Base-by-base conservation (phyloP, 1,140 invertebrate genomes). In the Drosophila funebris region DNA sequence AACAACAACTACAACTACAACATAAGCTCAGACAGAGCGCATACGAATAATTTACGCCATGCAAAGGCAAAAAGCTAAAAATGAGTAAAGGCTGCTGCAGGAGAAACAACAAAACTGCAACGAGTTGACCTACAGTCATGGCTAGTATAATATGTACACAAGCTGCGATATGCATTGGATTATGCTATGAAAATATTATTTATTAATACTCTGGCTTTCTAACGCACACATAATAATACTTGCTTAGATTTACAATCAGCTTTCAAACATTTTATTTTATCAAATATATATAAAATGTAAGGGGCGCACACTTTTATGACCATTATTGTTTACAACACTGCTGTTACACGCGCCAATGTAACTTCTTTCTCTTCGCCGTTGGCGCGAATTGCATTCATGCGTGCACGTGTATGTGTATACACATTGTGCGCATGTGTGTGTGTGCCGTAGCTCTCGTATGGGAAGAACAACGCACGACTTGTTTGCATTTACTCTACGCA, bases 401-500 rank as follows among this genome's bases (percentile, higher is more conserved):
- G 68, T 87, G 53, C 57, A 29, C 37, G 33, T 64, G 71, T 76
- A 44, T 68, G 8, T 63, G 56, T 70, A 22, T 39, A 37, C 67
- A 36, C 58, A 43, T 8, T 11, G 7, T 63, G 24, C 6, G 41
- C 2, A 33, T 66, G 53, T 63, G 44, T 20, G 61, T 67, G 52
- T 41, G 48, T 50, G 43, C 16, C 29, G 54, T 24, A 36, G n/a
- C 50, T 50, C 50, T 66, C 68, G 68, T 72, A 52, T 41, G 69
- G 58, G 54, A 69, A 62, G 54, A 61, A 52, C 67, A 63, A 54
- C 63, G 61, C 73, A 81, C 69, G 82, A 78, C 70, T 75, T 85
- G 74, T 81, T 87, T 85, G 81, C 82, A 81, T 81, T 87, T 87
- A 85, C 82, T 87, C 82, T 85, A 85, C 82, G 82, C 82, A 85